Conservation (phyloP, 2,797 vertebrate species). For the Microchirus variegatus region DNA sequence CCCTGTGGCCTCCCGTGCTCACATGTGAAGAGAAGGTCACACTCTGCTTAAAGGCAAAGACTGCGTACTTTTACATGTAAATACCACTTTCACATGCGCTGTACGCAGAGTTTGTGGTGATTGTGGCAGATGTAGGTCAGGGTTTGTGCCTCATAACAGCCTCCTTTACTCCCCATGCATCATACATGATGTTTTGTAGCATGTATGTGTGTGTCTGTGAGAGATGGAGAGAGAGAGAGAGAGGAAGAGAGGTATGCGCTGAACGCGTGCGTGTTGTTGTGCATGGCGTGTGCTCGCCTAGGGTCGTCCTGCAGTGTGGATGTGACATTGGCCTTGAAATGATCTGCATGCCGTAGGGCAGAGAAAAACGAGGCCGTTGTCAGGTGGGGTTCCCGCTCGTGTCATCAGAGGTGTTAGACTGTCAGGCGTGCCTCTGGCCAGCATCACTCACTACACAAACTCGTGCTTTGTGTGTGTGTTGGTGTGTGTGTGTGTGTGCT, state of each 20-base stretch:
- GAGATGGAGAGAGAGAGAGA: background rate
- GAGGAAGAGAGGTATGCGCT: background rate
- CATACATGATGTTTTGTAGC: background rate
- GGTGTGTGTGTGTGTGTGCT: conserved; percentile 11
- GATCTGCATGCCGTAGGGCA: conserved; percentile 51
- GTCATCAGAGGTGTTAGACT: conserved; percentile 68
- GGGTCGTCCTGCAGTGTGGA: conserved; percentile 53
- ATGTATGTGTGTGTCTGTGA: background rate
- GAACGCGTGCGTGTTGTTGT: conserved; percentile 3
- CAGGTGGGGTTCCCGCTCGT: conserved; percentile 66
- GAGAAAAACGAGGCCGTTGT: conserved; percentile 57
- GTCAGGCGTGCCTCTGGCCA: conserved; percentile 56
- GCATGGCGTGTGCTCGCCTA: background rate
- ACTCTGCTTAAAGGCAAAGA: conserved; percentile 33
- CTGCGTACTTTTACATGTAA: background rate
- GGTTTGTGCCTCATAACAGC: conserved; percentile 4
- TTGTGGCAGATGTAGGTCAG: conserved; percentile 23
- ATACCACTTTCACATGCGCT: background rate
- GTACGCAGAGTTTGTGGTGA: conserved; percentile 15
- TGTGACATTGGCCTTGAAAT: conserved; percentile 59
- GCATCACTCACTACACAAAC: conserved; percentile 46
- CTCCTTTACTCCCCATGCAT: conserved; percentile 11
- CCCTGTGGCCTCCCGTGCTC: too few relatives aligned
- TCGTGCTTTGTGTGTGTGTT: background rate
- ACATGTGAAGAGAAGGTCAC: conserved; percentile 22